Conservation (phyloP, 2,113 vertebrate species). For the Otocyon megalotis region DNA sequence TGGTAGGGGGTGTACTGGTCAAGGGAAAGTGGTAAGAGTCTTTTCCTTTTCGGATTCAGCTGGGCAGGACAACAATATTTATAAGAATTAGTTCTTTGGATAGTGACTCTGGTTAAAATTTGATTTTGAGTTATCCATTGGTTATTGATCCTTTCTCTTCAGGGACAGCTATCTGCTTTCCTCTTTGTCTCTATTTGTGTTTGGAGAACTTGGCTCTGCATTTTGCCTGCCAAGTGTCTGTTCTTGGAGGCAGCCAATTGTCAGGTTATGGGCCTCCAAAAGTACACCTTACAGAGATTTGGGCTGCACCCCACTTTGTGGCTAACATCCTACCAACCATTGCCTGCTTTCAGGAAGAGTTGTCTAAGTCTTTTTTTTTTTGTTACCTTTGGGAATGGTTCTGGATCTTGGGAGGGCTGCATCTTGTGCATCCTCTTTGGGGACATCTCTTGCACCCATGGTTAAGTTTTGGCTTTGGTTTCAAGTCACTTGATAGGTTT, state of each 20-base stretch:
- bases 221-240: neutral
- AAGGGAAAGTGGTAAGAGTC: neutral
- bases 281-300: neutral
- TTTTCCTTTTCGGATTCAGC: neutral
- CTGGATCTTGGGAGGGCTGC: neutral
- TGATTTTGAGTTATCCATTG: neutral
- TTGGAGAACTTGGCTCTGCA: neutral
- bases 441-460: neutral
- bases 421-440: neutral
- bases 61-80: neutral
- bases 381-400: neutral
- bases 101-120: neutral
- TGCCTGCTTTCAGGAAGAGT: neutral
- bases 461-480: neutral
- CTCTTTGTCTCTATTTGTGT: neutral
- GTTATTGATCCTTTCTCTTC: neutral
- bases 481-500: neutral
- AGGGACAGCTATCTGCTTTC: neutral
- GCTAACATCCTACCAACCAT: neutral
- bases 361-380: neutral
- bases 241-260: neutral
- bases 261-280: neutral
- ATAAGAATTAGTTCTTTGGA: neutral
- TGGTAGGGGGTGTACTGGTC: neutral
- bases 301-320: neutral